A percentile compares a stretch with the other conserved stretches of the same genome.
phyloP scores from a whole-genome alignment of 2,797 vertebrate species.

The Acanthurus tractus region DNA sequence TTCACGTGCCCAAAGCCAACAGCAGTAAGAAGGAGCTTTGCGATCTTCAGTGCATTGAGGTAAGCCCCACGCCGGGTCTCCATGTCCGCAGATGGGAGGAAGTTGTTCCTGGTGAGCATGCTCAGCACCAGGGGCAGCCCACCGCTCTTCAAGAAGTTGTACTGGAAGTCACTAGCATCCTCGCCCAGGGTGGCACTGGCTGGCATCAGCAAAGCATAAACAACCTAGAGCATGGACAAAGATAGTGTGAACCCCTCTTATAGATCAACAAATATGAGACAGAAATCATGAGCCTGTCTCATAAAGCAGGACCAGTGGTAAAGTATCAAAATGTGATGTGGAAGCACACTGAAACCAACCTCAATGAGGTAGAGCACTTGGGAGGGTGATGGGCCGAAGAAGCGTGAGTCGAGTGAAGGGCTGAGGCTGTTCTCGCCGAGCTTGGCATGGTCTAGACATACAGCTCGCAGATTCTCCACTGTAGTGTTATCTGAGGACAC shows the following conservation, averaged over 20 bases:
- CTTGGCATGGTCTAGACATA: conserved; percentile 98
- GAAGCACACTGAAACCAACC: conserved; percentile 83
- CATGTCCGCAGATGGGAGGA: conserved; percentile 98
- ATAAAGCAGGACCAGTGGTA: not conserved
- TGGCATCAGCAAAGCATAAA: conserved; percentile 99
- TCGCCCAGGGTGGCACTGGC: conserved; percentile 97
- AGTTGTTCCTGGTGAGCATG: conserved; percentile 99
- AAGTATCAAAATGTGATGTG: not conserved
- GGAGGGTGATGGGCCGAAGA: conserved; percentile 97
- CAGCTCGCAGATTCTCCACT: conserved; percentile 95
- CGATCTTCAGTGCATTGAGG: conserved; percentile 98
- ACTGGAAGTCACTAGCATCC: conserved; percentile 98
- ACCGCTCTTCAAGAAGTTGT: conserved; percentile 98
- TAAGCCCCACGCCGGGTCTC: conserved; percentile 98
- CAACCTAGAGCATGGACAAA: conserved; percentile 87
- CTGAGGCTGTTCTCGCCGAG: conserved; percentile 99
- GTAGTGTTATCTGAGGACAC: conserved; percentile 92
- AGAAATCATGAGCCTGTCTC: not conserved
- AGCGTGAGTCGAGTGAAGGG: conserved; percentile 96
- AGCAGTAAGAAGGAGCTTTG: conserved; percentile 95
- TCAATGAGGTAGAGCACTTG: conserved; percentile 99
- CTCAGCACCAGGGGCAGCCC: conserved; percentile 96
- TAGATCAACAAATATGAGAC: not conserved
- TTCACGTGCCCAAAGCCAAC: conserved; percentile 98
- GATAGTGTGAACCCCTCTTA: not conserved